These are phyloP conservation scores for Trialeurodes vaporariorum DNA, from an alignment of 1,140 invertebrate genomes.

Conservation along the genomic window DNA sequence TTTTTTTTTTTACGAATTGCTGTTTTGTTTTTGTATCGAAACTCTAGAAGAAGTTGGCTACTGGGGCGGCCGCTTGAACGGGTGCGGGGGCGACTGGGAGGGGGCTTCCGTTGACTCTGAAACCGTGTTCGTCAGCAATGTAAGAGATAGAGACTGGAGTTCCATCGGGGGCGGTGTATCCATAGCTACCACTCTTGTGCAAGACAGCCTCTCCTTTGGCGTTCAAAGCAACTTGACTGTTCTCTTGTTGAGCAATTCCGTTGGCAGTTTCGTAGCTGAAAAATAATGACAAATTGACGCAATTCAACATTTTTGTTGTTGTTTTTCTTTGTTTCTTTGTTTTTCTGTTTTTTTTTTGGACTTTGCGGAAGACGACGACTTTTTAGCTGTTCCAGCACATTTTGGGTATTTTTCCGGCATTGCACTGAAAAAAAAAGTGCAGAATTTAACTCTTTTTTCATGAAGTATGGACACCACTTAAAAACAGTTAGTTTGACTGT, in stretches of 20 bases:
- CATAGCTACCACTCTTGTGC: constrained; percentile 52
- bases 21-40: too few relatives aligned
- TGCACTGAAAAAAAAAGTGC: too few relatives aligned
- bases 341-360: too few relatives aligned
- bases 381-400: too few relatives aligned
- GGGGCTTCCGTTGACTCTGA: constrained; percentile 32
- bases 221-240: constrained; percentile 44
- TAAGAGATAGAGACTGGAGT: constrained; percentile 46
- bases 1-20: too few relatives aligned
- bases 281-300: constrained; percentile 7
- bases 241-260: constrained; percentile 52
- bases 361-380: too few relatives aligned
- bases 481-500: too few relatives aligned
- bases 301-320: too few relatives aligned
- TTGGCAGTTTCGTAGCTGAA: constrained; percentile 60
- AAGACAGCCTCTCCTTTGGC: constrained; percentile 48
- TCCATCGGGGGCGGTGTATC: constrained; percentile 52
- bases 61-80: constrained; percentile 3
- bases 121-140: constrained; percentile 63
- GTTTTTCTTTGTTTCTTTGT: too few relatives aligned
- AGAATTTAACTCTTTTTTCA: too few relatives aligned
- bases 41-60: not conserved
- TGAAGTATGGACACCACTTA: too few relatives aligned
- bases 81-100: constrained; percentile 13
- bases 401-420: too few relatives aligned